Conservation (phyloP, 2,888 invertebrate species). For the Teleiodes luculella region DNA sequence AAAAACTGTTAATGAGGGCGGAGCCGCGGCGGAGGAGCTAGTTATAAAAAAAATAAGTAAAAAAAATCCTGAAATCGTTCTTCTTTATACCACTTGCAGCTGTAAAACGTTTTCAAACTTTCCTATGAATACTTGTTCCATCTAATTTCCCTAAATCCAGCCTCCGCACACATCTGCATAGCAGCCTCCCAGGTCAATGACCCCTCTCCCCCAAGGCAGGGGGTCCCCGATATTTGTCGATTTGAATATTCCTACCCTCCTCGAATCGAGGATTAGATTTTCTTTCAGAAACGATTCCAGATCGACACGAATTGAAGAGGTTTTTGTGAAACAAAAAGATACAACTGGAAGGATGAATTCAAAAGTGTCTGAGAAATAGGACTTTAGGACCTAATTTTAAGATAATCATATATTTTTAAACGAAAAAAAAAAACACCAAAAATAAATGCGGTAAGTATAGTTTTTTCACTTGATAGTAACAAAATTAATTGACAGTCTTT, state of each 20-base stretch:
- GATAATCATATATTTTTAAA: no score
- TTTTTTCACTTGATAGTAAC: no score
- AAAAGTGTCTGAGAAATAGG: no score
- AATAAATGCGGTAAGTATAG: no score
- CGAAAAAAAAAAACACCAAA: no score
- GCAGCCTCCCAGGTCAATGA: conserved; percentile 62
- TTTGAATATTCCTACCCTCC: conserved; percentile 64
- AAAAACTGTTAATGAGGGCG: no score
- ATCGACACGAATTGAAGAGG: background rate
- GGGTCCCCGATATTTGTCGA: conserved; percentile 58
- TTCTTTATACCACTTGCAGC: background rate
- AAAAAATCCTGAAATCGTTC: background rate
- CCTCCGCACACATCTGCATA: conserved; percentile 34
- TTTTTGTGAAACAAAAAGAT: background rate
- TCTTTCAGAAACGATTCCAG: conserved; percentile 35
- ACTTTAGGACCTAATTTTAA: no score
- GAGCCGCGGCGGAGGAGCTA: no score
- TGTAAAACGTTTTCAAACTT: background rate
- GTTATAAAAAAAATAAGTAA: no score
- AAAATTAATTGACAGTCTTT: no score
- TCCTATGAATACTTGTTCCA: background rate
- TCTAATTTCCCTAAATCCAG: conserved; percentile 22
- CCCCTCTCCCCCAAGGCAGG: conserved; percentile 47
- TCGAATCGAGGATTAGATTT: conserved; percentile 62
- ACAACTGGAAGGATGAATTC: no score